These are phyloP conservation scores for Polypterus bichir DNA, from an alignment of 2,113 vertebrate genomes.

Conservation along the genomic window DNA sequence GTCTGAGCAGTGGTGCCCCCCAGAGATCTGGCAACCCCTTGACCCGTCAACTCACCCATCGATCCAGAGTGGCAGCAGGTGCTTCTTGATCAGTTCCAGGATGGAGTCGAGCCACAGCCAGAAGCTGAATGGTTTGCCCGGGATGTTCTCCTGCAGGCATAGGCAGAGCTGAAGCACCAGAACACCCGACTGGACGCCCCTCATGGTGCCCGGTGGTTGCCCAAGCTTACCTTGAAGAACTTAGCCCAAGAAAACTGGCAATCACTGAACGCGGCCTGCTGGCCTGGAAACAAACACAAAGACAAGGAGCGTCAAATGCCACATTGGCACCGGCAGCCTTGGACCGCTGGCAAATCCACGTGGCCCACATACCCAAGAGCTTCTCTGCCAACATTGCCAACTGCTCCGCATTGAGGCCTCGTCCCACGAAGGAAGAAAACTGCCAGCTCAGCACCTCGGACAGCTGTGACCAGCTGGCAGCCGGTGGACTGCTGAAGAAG, in stretches of 20 bases:
- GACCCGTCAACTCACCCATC: conserved; percentile 62
- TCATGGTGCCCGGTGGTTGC: too few species aligned
- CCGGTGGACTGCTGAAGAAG: conserved; percentile 77
- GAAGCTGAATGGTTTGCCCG: conserved; percentile 84
- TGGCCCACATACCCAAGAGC: conserved; percentile 56
- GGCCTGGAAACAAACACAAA: conserved; percentile 46
- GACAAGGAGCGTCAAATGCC: background rate
- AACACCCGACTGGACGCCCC: too few species aligned
- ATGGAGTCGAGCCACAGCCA: conserved; percentile 95
- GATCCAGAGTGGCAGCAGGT: conserved; percentile 91
- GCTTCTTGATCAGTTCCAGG: conserved; percentile 90
- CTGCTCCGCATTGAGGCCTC: conserved; percentile 83
- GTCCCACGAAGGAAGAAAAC: conserved; percentile 77
- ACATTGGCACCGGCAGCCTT: too few species aligned
- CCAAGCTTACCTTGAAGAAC: conserved; percentile 75
- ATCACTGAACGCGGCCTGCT: conserved; percentile 60
- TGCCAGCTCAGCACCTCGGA: conserved; percentile 93
- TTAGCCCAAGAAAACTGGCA: conserved; percentile 83
- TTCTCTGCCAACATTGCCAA: conserved; percentile 86
- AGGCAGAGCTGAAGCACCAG: background rate
- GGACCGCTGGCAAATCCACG: too few species aligned
- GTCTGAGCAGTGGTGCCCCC: too few species aligned
- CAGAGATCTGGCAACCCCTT: too few species aligned
- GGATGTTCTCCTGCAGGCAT: conserved; percentile 69
- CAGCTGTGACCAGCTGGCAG: conserved; percentile 73